Base-by-base conservation (phyloP, 1,140 invertebrate genomes). In the Nylanderia fulva region DNA sequence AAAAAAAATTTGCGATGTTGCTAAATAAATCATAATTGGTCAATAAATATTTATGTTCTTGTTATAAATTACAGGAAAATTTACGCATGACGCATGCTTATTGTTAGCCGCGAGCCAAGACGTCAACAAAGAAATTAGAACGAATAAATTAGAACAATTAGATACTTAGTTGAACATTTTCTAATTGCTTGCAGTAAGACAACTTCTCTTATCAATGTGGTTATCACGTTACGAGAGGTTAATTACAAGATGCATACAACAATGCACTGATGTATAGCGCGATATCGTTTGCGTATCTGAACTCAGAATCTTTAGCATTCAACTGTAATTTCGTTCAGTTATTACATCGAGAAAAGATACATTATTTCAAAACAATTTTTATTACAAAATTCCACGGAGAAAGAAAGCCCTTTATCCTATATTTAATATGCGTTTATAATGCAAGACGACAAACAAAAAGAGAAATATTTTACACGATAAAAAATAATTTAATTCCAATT, bases 201-300 rank as follows among this genome's bases (percentile, higher is more conserved):
- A 56, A 52, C 33, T 80, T 54, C 27, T 21, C 84, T 88, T 88
- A 88, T 88, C 87, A 75, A 58, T 21, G 56, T n/a, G 75, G 69
- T 88, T 88, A 88, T 88, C 86, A 66, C 15, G 1, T 84, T 76
- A 85, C 68, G 76, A 69, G 66, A 72, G 84, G 84, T 88, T 88
- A 88, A 88, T 88, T 88, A 71, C 56, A 61, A 13, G 58, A 13
- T 69, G 27, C 27, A 8, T 29, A 33, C 48, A 56, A 36, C 63
- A 84, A 83, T 66, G 58, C 24, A 18, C 21, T 33, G 66, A 85
- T 74, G 52, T 36, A 33, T 85, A 82, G 45, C 66, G 7, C 4
- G 13, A 69, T 54, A 39, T 52, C 36, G 18, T 45, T 58, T 24
- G 64, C 39, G 66, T 36, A 82, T 60, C 66, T 58, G 77, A 72